Evolutionary conservation across 1,140 invertebrate species (phyloP), one percentile per base, ranked within the genome.

Genomic region (Platyura marginata): DNA sequence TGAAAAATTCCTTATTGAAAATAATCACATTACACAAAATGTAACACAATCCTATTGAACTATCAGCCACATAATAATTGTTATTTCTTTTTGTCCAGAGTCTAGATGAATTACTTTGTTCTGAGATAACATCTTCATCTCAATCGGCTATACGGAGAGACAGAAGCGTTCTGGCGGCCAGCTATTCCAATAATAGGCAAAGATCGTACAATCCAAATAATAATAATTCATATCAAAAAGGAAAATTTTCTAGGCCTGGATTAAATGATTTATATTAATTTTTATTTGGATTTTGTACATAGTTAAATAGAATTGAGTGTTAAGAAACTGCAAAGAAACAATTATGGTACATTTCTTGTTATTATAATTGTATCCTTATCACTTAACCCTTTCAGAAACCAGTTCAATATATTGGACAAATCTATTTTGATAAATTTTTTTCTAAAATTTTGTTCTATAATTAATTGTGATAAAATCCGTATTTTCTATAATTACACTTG

Each of bases 1-100:
- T 13, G 35, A 62, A 21, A 61, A 63, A 40, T 50, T 59, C 35
- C 50, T 72, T 2, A 53, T 51, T 40, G 57, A 63, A 29, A 47
- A 62, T 33, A 60, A 57, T 40, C 57, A 63, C 44, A 54, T 70
- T 41, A 46, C 55, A 40, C 42, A 59, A 19, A 40, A 42, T 21
- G 68, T 67, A 53, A 61, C 52, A 19, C 8, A 9, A 19, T 9
- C 6, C 8, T 25, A n/a, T 13, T n/a, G 39, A 18, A 21, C 8
- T 5, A n/a, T 4, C 5, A 20, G 3, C 23, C 32, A 13, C 19
- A 43, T 25, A 29, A 41, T 41, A 32, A 13, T 29, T 15, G 21
- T 25, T 25, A 41, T 23, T n/a, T 23, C 3, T 41, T 11, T 32
- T 6, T 32, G 22, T 25, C 5, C 16, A 23, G 18, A 21, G 25